Evolutionary conservation across 2,888 invertebrate genomes (phyloP), one percentile per base, ranked within the genome.

Genomic region (Villa cingulata): DNA sequence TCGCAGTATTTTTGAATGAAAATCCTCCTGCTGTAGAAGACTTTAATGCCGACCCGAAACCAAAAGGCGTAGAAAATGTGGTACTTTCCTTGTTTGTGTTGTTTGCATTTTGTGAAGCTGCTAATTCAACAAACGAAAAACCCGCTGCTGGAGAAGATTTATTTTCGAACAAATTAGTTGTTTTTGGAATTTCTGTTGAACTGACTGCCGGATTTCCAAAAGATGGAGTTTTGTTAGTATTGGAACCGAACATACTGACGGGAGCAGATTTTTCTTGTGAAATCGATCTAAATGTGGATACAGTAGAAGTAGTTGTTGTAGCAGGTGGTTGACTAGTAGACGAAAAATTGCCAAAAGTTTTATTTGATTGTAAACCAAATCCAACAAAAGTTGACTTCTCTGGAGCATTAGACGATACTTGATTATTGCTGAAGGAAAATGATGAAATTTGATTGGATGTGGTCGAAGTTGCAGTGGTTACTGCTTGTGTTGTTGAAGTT

Each of bases 61-160:
- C 12, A 23, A 39, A 34, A 14, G 40, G 16, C 15, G 18, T 20
- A 27, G 34, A 3, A 12, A 9, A 19, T 14, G 39, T n/a, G 3
- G 40, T 12, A 19, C 15, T 32, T 23, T 40, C 32, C 10, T n/a
- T n/a, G 15, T n/a, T n/a, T n/a, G n/a, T n/a, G n/a, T n/a, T n/a
- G n/a, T n/a, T n/a, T n/a, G n/a, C n/a, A n/a, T n/a, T n/a, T n/a
- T n/a, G n/a, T n/a, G n/a, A 38, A 39, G 17, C 19, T 39, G 14
- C 9, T 16, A 10, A 6, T 18, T 29, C 29, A 66, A 53, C 63
- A 62, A 9, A 63, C 55, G 42, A 66, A 68, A 48, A 61, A 58
- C 48, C 63, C 62, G 61, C 63, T 39, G 34, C 27, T n/a, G 41
- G 5, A 4, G 39, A 14, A 17, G 48, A 20, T 17, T 14, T 41